phyloP scores from a whole-genome alignment of 64 coral and sea anemone genomes.

The Catalaphyllia jardinei region DNA sequence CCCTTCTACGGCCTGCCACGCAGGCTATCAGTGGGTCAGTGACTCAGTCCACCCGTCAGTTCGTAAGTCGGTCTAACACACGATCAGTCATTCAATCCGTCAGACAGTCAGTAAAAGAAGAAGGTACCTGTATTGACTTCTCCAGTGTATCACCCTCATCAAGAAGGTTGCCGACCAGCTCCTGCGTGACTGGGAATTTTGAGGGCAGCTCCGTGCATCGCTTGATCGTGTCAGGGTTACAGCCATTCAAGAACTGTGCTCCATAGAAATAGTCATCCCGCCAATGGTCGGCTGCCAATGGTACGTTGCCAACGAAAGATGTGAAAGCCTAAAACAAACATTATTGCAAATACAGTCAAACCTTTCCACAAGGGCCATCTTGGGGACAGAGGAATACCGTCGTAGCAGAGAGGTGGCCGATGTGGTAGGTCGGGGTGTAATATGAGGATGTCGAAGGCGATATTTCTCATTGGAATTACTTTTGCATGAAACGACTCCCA shows the following conservation, averaged over 20 bases:
- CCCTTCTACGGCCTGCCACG: too few relatives aligned
- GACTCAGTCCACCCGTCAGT: neutral
- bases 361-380: too few relatives aligned
- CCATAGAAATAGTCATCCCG: slow-evolving; percentile 85
- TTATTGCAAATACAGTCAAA: neutral
- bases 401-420: too few relatives aligned
- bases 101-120: neutral
- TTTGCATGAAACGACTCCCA: too few relatives aligned
- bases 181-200: slow-evolving; percentile 78
- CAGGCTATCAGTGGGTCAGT: too few relatives aligned
- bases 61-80: too few relatives aligned
- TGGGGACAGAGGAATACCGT: too few relatives aligned
- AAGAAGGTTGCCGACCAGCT: slow-evolving; percentile 60
- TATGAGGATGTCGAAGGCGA: too few relatives aligned
- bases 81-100: too few relatives aligned
- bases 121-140: slow-evolving; percentile 73
- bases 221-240: slow-evolving; percentile 76
- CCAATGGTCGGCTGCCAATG: slow-evolving; percentile 60
- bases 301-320: slow-evolving; percentile 21
- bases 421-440: too few relatives aligned
- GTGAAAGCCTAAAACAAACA: slow-evolving; percentile 5
- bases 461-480: too few relatives aligned
- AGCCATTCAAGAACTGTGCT: slow-evolving; percentile 85
- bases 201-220: slow-evolving; percentile 67
- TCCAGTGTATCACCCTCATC: slow-evolving; percentile 74